Percentiles rank a stretch among this genome's conserved stretches.
Conservation (phyloP, 2,797 vertebrate species). For the Rhinella marina region DNA sequence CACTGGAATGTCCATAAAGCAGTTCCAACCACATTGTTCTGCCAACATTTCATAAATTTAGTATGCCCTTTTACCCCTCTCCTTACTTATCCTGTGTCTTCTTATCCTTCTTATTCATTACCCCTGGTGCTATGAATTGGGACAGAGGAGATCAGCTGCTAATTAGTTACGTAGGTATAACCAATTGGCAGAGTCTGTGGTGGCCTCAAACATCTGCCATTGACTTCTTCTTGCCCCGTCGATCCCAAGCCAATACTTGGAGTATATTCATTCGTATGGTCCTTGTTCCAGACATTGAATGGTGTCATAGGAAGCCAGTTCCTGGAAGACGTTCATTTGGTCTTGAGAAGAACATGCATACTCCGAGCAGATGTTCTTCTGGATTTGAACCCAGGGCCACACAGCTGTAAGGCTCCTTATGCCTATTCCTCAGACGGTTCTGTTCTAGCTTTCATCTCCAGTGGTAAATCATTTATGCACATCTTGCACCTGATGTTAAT, state of each 20-base stretch:
- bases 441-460: not conserved
- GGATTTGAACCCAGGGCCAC: not conserved
- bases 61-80: too few relatives aligned
- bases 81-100: too few relatives aligned
- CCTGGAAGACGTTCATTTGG: not conserved
- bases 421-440: not conserved
- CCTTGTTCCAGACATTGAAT: not conserved
- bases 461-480: not conserved
- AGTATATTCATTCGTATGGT: not conserved
- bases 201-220: too few relatives aligned
- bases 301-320: not conserved
- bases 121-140: too few relatives aligned
- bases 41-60: too few relatives aligned
- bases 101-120: too few relatives aligned
- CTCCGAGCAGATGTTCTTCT: not conserved
- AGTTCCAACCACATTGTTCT: too few relatives aligned
- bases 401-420: not conserved
- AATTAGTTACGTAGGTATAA: too few relatives aligned
- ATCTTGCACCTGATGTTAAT: slow-evolving; percentile 24
- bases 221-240: too few relatives aligned
- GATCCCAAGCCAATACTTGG: not conserved
- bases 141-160: too few relatives aligned
- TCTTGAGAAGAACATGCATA: not conserved
- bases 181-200: too few relatives aligned
- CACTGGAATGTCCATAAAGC: too few relatives aligned